Percentiles rank a stretch among this genome's conserved stretches.
Conservation (phyloP, 2,888 invertebrate genomes). For the Gastracanthus pulcherrimus region DNA sequence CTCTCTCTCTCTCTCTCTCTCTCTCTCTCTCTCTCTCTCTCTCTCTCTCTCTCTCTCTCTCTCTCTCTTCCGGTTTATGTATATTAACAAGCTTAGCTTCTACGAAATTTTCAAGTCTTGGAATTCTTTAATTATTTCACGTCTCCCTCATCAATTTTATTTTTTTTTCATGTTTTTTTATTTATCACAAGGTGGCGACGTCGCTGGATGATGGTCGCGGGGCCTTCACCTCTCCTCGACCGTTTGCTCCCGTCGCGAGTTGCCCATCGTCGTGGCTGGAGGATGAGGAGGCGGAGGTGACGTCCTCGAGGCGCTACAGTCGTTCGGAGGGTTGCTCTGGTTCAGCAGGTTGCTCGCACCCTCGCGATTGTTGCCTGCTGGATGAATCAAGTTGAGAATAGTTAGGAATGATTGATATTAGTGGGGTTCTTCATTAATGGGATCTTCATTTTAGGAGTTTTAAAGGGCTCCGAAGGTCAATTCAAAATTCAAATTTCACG, state of each 20-base stretch:
- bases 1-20: background rate
- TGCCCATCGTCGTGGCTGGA: background rate
- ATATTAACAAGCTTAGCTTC: constrained; percentile 42
- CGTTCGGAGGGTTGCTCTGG: background rate
- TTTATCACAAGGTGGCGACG: constrained; percentile 54
- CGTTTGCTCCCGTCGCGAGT: constrained; percentile 12
- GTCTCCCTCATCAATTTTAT: constrained; percentile 1
- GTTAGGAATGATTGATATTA: background rate
- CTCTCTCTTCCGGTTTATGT: constrained; percentile 2
- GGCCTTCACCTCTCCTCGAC: constrained; percentile 57
- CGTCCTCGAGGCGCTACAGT: background rate
- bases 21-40: background rate
- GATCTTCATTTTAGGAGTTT: too few relatives aligned
- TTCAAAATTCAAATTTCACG: too few relatives aligned
- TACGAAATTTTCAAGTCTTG: constrained; percentile 46
- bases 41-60: background rate
- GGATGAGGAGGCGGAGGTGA: too few relatives aligned
- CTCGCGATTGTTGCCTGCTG: constrained; percentile 1
- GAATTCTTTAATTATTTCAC: constrained; percentile 26
- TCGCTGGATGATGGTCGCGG: background rate
- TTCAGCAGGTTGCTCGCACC: background rate
- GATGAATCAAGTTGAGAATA: background rate
- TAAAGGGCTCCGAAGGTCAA: too few relatives aligned
- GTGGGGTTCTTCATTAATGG: too few relatives aligned
- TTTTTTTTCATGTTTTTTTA: constrained; percentile 37